Percentiles rank a stretch among this genome's conserved stretches.
phyloP scores from a whole-genome alignment of 2,888 invertebrate species.

The Lamellibrachia satsuma region DNA sequence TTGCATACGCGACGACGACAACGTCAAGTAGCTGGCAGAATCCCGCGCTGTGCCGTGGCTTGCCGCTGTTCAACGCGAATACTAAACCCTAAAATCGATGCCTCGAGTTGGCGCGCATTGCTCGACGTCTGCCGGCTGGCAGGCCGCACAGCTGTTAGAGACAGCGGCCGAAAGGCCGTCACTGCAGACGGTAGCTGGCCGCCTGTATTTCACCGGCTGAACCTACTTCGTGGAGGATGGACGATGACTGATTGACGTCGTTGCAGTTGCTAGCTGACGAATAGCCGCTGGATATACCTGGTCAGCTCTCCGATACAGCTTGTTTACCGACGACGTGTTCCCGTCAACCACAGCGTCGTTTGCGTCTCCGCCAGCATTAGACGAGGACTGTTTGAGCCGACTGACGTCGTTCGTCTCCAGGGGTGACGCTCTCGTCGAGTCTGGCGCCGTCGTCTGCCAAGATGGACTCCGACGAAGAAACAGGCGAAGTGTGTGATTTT shows the following conservation, averaged over 20 bases:
- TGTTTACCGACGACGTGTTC: background rate
- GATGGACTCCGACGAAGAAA: background rate
- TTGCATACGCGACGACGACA: background rate
- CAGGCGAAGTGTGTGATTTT: background rate
- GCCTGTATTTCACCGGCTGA: background rate
- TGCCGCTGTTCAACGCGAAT: background rate
- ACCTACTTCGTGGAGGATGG: background rate
- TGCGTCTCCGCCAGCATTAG: background rate
- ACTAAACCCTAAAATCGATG: conserved; percentile 1
- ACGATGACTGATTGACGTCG: background rate
- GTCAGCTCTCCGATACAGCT: background rate
- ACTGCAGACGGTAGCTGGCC: background rate
- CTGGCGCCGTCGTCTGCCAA: background rate
- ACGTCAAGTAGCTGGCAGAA: background rate
- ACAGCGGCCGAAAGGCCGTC: background rate
- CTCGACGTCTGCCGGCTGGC: background rate
- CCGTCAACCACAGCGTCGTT: background rate
- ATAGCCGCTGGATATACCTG: background rate
- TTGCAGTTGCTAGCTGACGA: background rate
- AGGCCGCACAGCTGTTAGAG: background rate
- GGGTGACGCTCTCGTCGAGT: background rate
- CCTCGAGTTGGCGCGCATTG: background rate
- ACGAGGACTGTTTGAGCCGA: background rate
- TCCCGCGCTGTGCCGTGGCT: background rate
- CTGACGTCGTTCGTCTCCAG: background rate